Base-by-base conservation (phyloP, 2,888 invertebrate species). In the Kuschelorhynchus macadamiae region DNA sequence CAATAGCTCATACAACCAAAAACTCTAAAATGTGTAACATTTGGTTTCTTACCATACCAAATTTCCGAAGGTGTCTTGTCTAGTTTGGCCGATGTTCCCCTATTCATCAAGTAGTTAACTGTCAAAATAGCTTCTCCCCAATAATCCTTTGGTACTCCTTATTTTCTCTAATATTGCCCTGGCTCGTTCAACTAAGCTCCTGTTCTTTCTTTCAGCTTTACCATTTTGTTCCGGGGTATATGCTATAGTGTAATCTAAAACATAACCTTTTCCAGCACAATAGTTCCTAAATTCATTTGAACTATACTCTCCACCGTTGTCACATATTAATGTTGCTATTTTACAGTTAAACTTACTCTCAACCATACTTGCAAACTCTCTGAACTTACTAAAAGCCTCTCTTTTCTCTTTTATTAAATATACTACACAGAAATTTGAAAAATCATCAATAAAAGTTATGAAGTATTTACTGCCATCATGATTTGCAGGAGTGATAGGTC, bases 401-500 rank as follows among this genome's bases (percentile, higher is more conserved):
- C 25, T 39, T 21, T 67, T 67, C 5, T 61, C 53, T 62, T 47
- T 14, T 12, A 61, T 25, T 17, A 56, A 39, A 33, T 55, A 67
- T 4, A 61, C 50, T 11, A 59, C 41, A 0, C 44, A 44, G 33
- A 64, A 61, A 53, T 52, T 21, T 17, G 42, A 44, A 44, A 49
- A 66, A 60, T 60, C 59, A 39, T 52, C 59, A 25, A 25, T 25
- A 25, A 7, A 25, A 5, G 25, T 5, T 25, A 25, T 3, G 25
- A 52, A 42, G 52, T 61, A 52, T 52, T 52, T 62, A 14, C 25
- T 44, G 7, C 44, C 47, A 17, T 60, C 64, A 47, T 49, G 33
- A 20, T 50, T 39, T 32, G 32, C 12, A 11, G 56, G 55, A 18
- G 33, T 60, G n/a, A 71, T 63, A 11, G 67, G 67, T 8, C 71